Conservation (phyloP, 92 coral and sea anemone species). For the Bergia sp. region DNA sequence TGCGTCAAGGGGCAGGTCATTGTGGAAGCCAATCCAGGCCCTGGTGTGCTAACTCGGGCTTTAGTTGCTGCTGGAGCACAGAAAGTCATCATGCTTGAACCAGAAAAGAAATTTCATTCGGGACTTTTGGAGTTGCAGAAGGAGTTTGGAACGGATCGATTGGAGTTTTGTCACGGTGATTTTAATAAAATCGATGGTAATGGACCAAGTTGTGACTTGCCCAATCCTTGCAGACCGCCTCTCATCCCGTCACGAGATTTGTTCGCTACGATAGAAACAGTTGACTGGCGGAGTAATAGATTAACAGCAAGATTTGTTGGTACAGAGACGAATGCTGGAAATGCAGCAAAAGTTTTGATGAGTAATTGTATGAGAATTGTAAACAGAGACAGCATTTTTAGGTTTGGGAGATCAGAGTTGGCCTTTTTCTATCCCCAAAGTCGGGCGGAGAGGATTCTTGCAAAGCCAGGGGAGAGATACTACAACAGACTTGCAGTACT, state of each 20-base stretch:
- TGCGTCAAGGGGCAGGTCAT: conserved; percentile 61
- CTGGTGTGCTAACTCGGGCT: conserved; percentile 81
- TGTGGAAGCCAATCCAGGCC: conserved; percentile 86
- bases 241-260: conserved; percentile 84
- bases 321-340: conserved; percentile 70
- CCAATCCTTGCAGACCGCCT: conserved; percentile 71
- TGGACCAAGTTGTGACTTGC: conserved; percentile 54
- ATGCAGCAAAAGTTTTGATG: conserved; percentile 73
- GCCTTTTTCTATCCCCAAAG: conserved; percentile 82
- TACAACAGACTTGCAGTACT: conserved; percentile 88
- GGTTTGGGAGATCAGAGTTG: conserved; percentile 86
- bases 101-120: conserved; percentile 77
- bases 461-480: conserved; percentile 81
- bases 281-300: conserved; percentile 72
- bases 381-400: conserved; percentile 79
- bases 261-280: conserved; percentile 54
- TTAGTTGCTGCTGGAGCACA: conserved; percentile 83
- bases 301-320: conserved; percentile 90
- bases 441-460: conserved; percentile 82
- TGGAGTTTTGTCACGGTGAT: conserved; percentile 74
- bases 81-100: conserved; percentile 88
- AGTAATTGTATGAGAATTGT: conserved; percentile 76
- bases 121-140: conserved; percentile 63
- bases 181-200: conserved; percentile 94
- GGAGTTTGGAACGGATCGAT: conserved; percentile 50